Percentiles rank a stretch among this genome's conserved stretches.
Conservation (phyloP, 2,888 invertebrate species). For the Busseola fusca region DNA sequence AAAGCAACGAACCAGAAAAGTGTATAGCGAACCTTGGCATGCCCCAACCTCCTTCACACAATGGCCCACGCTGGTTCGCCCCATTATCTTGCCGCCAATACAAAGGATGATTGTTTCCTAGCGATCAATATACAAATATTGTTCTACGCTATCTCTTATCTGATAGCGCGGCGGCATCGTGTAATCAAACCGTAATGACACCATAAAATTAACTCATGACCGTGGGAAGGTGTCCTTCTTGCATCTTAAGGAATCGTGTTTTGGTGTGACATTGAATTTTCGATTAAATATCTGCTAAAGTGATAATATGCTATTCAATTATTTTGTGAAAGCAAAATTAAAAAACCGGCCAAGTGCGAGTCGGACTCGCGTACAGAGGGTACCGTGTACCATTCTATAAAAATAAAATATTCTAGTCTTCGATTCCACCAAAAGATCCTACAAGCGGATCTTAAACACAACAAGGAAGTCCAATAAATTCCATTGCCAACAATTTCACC, state of each 20-base stretch:
- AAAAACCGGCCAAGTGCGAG: no score
- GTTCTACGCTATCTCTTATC: slow-evolving; percentile 66
- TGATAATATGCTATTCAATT: slow-evolving; percentile 1
- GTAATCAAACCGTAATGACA: slow-evolving; percentile 58
- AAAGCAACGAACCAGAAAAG: neutral
- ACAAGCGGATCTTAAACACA: slow-evolving; percentile 15
- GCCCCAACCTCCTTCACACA: neutral
- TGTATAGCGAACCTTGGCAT: neutral
- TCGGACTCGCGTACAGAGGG: no score
- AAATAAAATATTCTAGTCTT: no score
- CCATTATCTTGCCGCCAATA: slow-evolving; percentile 48
- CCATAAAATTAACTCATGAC: slow-evolving; percentile 56
- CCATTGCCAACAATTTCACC: slow-evolving; percentile 58
- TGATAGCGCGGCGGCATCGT: slow-evolving; percentile 57
- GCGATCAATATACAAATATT: slow-evolving; percentile 78
- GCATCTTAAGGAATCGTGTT: slow-evolving; percentile 13
- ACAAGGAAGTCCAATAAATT: slow-evolving; percentile 57
- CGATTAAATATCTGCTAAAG: neutral
- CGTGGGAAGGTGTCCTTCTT: slow-evolving; percentile 63
- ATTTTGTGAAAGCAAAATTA: neutral
- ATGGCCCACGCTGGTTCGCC: neutral
- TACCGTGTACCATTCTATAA: no score
- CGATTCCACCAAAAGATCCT: neutral
- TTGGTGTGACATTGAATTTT: slow-evolving; percentile 24
- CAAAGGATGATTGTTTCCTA: slow-evolving; percentile 70